phyloP scores from a whole-genome alignment of 2,113 vertebrate species.

The Pitta sordida region DNA sequence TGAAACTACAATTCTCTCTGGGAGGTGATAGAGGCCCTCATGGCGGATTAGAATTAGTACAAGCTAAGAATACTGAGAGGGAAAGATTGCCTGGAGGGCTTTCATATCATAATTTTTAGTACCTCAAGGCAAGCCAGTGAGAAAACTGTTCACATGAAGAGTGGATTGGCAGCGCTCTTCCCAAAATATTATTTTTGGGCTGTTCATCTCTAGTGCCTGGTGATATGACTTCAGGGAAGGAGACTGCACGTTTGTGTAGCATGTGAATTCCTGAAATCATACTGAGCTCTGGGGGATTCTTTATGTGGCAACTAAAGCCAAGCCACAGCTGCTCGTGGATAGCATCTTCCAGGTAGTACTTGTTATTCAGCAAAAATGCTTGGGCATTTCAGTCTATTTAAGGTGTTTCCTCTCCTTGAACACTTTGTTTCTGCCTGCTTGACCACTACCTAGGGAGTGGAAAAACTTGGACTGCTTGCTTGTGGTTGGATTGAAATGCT shows the following conservation, averaged over 20 bases:
- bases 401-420: not conserved
- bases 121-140: not conserved
- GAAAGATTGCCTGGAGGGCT: not conserved
- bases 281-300: not conserved
- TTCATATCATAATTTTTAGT: not conserved
- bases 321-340: not conserved
- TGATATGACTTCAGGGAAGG: conserved; percentile 43
- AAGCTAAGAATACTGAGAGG: not conserved
- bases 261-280: not conserved
- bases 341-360: not conserved
- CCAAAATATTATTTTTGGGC: conserved; percentile 57
- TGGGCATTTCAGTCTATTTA: not conserved
- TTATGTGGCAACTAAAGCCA: not conserved
- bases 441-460: not conserved
- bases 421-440: not conserved
- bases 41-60: not conserved
- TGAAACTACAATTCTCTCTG: not conserved
- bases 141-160: not conserved
- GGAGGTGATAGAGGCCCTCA: not conserved
- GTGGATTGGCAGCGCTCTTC: conserved; percentile 19
- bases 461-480: not conserved
- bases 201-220: not conserved
- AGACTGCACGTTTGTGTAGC: not conserved
- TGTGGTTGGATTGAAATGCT: not conserved
- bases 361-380: not conserved